These are phyloP conservation scores for Pseudochirops cupreus DNA, from an alignment of 2,797 vertebrate genomes.

Conservation along the genomic window DNA sequence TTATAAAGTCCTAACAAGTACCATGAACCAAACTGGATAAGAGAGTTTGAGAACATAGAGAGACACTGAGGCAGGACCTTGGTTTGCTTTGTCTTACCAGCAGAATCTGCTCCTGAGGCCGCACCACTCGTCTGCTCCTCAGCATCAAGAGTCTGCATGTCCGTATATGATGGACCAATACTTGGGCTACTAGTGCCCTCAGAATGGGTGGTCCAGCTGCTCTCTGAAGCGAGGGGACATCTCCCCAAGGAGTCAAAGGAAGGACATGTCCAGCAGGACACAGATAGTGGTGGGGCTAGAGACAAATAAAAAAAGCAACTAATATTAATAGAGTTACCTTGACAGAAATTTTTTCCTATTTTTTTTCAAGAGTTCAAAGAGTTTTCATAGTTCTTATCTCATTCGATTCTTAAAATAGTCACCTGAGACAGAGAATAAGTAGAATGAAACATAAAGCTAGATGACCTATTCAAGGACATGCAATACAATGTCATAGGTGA, in stretches of 20 bases:
- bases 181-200: conserved; percentile 88
- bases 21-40: background rate
- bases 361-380: background rate
- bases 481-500: background rate
- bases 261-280: conserved; percentile 82
- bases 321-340: conserved; percentile 34
- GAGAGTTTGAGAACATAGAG: conserved; percentile 30
- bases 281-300: conserved; percentile 80
- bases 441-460: background rate
- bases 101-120: conserved; percentile 86
- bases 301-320: conserved; percentile 24
- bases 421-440: background rate
- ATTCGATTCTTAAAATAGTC: background rate
- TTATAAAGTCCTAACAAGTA: background rate
- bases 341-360: background rate
- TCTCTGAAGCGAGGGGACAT: conserved; percentile 84
- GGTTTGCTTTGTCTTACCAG: conserved; percentile 85
- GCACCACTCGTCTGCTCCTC: conserved; percentile 86
- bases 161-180: conserved; percentile 87
- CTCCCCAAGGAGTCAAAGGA: conserved; percentile 87
- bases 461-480: conserved; percentile 24
- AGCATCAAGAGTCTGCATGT: conserved; percentile 85
- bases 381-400: background rate
- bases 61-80: background rate
- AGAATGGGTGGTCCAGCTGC: conserved; percentile 89